Evolutionary conservation across 2,797 vertebrate genomes (phyloP), one percentile per base, ranked within the genome.

Genomic region (Schizopygopsis malacanthus): DNA sequence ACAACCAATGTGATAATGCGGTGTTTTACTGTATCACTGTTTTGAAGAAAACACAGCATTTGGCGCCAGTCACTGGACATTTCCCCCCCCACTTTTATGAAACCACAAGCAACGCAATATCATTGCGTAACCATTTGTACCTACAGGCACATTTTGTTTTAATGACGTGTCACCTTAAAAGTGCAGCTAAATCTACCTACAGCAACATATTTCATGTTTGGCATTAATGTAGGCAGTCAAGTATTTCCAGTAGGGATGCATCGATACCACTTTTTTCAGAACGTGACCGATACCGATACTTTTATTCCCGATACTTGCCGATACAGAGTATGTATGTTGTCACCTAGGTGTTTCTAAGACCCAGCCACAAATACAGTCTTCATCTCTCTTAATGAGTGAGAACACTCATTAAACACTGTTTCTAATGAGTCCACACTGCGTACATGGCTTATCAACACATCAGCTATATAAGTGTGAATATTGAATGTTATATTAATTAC

Each of bases 291-390:
- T 50, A 16, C 13, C 4, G 13, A 50, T 50, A 50, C 47, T 50
- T 50, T 50, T 50, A 4, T 4, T 5, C 15, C 15, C 5, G 47
- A 3, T 50, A 15, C 47, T 50, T 50, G 47, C 47, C 4, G 47
- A 15, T 50, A 50, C 47, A 50, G 13, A 15, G 47, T 50, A 50
- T 12, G 47, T 4, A 13, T 47, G 45, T 47, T 47, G 45, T 47
- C 12, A 3, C 12, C 4, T 33, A 81, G 71, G 20, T 61, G 22
- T 37, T 69, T 81, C 71, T 78, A 79, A 85, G 47, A 54, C 41
- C 50, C 18, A 45, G 47, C 54, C 70, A 87, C 45, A 52, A 75
- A 63, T 85, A 37, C 43, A 37, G 28, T 52, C 33, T 61, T 43
- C 56, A 25, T 63, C 28, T 61, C 16, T 59, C 15, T 73, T n/a